Base-by-base conservation (phyloP, 2,888 invertebrate species). In the Clostera curtula region DNA sequence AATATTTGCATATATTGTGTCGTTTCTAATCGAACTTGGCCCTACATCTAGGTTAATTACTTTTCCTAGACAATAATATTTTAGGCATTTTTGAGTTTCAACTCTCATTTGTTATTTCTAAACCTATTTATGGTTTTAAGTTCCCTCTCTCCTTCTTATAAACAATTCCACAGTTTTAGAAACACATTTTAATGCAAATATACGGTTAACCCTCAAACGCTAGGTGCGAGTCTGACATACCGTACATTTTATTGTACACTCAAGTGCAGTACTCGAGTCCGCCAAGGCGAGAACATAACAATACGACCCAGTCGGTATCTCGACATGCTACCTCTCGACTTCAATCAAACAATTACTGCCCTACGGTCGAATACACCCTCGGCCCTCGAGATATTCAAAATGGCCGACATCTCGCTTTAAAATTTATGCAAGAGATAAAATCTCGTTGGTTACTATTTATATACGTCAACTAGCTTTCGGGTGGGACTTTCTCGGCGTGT, bases 291-390 rank as follows among this genome's bases (percentile, higher is more conserved):
- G 58, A 28, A 30, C 26, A 45, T 36, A 53, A 77, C 75, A 79
- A 80, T 71, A 59, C 62, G 49, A 36, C 62, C 49, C 66, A 56
- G 61, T 49, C 53, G 64, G 59, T 67, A 71, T 75, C 83, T 74
- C 82, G 75, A 72, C 73, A 62, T 68, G 83, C 69, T 56, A 62
- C 79, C 83, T 79, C 83, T 83, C 73, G 76, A 83, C 82, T 82
- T 54, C 79, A 83, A 83, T 83, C 80, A 83, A 82, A 71, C 72
- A 76, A 83, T 83, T 83, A 82, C 80, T 79, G 77, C 76, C 79
- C 79, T 65, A 72, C 75, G 73, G 77, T 67, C 76, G 69, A 71
- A 63, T 64, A 70, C 66, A 69, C 68, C 77, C 79, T 61, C 62
- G 45, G 59, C 53, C 58, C 64, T 67, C 58, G 45, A 69, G 64